These are phyloP conservation scores for Cordilura impudica DNA, from an alignment of 2,888 invertebrate species.

Conservation along the genomic window DNA sequence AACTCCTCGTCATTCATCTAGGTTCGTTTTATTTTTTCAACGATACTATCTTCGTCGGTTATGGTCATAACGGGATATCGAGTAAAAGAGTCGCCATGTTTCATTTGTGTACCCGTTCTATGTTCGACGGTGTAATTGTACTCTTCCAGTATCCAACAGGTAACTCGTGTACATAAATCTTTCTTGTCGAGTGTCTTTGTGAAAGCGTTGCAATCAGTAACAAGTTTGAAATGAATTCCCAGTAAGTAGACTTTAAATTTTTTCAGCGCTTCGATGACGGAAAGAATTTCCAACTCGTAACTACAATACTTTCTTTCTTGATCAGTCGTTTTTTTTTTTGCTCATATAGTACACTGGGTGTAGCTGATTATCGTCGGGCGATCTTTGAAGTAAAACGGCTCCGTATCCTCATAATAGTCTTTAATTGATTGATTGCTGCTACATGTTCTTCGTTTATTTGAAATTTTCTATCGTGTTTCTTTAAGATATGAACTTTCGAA, in stretches of 20 bases:
- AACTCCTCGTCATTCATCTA: conserved; percentile 50
- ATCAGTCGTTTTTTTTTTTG: conserved; percentile 53
- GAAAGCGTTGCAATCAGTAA: conserved; percentile 59
- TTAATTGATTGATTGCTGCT: conserved; percentile 60
- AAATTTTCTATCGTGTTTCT: conserved; percentile 56
- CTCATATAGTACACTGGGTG: conserved; percentile 62
- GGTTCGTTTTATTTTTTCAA: conserved; percentile 41
- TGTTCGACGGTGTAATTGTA: conserved; percentile 64
- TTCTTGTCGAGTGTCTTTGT: conserved; percentile 55
- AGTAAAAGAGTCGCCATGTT: conserved; percentile 58
- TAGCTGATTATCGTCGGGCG: conserved; percentile 43
- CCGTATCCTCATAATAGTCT: conserved; percentile 54
- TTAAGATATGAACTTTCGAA: conserved; percentile 66
- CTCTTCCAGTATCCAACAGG: conserved; percentile 64
- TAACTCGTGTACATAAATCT: conserved; percentile 59
- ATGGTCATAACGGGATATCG: conserved; percentile 53
- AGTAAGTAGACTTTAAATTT: conserved; percentile 65
- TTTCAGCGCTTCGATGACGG: conserved; percentile 64
- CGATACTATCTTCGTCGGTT: conserved; percentile 8
- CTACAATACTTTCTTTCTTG: conserved; percentile 44
- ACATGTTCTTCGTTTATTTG: conserved; percentile 57
- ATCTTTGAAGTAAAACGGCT: conserved; percentile 54
- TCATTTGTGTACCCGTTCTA: conserved; percentile 52
- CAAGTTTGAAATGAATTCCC: no score
- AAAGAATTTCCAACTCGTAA: conserved; percentile 67